These are phyloP conservation scores for Zosterops lateralis DNA, from an alignment of 2,113 vertebrate genomes.

Conservation along the genomic window DNA sequence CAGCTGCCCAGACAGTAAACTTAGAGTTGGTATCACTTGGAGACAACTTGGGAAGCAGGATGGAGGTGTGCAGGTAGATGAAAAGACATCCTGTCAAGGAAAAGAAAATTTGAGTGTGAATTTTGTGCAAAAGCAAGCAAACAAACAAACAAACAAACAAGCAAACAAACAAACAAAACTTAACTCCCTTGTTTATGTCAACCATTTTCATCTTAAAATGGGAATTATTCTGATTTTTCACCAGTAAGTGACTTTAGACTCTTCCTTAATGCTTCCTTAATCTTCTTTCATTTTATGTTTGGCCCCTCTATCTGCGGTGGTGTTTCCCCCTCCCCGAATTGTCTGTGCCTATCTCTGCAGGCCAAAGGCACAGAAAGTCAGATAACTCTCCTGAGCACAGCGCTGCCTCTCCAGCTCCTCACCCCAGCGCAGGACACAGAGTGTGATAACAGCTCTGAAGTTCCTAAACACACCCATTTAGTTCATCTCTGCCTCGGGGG, in stretches of 20 bases:
- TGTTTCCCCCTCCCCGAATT: not conserved
- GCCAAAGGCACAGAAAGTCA: not conserved
- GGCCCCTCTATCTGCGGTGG: not conserved
- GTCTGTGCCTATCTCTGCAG: not conserved
- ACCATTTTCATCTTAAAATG: not conserved
- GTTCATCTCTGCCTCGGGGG: not conserved
- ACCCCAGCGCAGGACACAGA: not conserved
- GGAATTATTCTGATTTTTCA: not conserved
- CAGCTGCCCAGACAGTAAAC: not conserved
- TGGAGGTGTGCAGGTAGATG: not conserved
- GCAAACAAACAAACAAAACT: too few relatives aligned
- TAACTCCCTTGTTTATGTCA: not conserved
- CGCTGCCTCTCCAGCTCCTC: not conserved
- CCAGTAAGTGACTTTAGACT: not conserved
- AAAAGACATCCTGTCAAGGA: not conserved
- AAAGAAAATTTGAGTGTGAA: not conserved
- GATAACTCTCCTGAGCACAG: not conserved
- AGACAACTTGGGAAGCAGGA: not conserved
- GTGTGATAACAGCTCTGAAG: fast-evolving
- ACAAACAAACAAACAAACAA: too few relatives aligned
- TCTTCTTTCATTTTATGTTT: not conserved
- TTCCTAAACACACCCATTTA: not conserved
- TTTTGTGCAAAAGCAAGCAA: not conserved
- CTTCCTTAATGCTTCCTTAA: not conserved
- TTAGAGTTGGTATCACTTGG: too few relatives aligned